Conservation (phyloP, 2,113 vertebrate species). For the Indicator indicator region DNA sequence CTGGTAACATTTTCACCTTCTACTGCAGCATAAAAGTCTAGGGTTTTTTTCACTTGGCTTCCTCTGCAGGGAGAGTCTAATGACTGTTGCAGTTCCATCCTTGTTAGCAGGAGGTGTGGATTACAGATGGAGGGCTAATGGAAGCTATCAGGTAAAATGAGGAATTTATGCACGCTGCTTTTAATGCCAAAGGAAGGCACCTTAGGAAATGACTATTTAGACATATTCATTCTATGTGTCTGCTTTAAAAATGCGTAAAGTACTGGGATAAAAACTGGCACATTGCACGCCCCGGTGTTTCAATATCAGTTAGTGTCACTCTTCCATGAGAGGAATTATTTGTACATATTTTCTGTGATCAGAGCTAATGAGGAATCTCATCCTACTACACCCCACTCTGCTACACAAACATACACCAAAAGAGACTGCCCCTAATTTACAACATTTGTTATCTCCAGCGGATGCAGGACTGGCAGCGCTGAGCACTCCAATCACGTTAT, state of each 20-base stretch:
- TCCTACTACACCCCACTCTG: neutral
- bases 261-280: neutral
- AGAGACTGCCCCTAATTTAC: neutral
- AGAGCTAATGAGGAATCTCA: neutral
- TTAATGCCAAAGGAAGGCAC: constrained; percentile 16
- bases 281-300: neutral
- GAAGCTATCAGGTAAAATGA: neutral
- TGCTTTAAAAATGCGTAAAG: neutral
- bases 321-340: neutral
- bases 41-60: neutral
- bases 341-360: neutral
- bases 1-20: constrained; percentile 22
- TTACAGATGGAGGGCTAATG: constrained; percentile 4
- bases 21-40: neutral
- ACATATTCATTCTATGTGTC: neutral
- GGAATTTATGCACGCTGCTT: neutral
- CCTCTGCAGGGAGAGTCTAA: neutral
- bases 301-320: neutral
- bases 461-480: neutral
- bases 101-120: constrained; percentile 2
- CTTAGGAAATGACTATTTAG: neutral
- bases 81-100: neutral
- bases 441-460: neutral
- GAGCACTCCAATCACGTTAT: neutral
- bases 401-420: neutral